phyloP scores from a whole-genome alignment of 2,888 invertebrate genomes.

The Ennomos quercinarius region DNA sequence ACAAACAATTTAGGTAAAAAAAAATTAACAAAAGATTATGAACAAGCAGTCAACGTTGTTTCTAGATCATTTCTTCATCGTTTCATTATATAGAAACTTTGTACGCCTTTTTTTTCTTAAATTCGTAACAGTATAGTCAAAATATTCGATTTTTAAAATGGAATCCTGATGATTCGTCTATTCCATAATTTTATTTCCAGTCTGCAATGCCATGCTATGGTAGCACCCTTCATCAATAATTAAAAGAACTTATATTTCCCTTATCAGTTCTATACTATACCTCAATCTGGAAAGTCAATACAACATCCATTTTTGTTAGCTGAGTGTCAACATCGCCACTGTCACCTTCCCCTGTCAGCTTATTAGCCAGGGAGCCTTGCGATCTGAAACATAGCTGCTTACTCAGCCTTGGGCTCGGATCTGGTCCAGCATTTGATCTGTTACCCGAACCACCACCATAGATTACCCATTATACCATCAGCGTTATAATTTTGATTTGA shows the following conservation, averaged over 20 bases:
- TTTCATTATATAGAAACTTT: too few species aligned
- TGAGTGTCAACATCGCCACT: slow-evolving; percentile 98
- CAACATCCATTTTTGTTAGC: slow-evolving; percentile 99
- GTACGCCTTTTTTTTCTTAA: too few species aligned
- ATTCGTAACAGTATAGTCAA: too few species aligned
- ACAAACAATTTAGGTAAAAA: background rate
- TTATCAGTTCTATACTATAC: slow-evolving; percentile 77
- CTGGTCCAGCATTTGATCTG: slow-evolving; percentile 82
- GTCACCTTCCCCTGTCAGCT: slow-evolving; percentile 97
- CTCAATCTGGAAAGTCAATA: slow-evolving; percentile 98
- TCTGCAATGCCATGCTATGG: too few species aligned
- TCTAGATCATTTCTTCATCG: too few species aligned
- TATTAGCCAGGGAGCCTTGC: slow-evolving; percentile 94
- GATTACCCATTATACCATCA: background rate
- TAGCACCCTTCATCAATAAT: too few species aligned
- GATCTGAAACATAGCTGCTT: slow-evolving; percentile 90
- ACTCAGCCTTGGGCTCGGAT: slow-evolving; percentile 86
- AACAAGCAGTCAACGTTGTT: too few species aligned
- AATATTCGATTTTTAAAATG: too few species aligned
- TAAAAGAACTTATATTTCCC: too few species aligned
- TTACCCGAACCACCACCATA: slow-evolving; percentile 61
- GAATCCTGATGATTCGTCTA: too few species aligned
- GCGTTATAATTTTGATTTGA: background rate
- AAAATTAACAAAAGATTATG: background rate
- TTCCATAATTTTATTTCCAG: too few species aligned